Evolutionary conservation across 2,888 invertebrate genomes (phyloP), one percentile per base, ranked within the genome.

Genomic region (Folsomia candida): DNA sequence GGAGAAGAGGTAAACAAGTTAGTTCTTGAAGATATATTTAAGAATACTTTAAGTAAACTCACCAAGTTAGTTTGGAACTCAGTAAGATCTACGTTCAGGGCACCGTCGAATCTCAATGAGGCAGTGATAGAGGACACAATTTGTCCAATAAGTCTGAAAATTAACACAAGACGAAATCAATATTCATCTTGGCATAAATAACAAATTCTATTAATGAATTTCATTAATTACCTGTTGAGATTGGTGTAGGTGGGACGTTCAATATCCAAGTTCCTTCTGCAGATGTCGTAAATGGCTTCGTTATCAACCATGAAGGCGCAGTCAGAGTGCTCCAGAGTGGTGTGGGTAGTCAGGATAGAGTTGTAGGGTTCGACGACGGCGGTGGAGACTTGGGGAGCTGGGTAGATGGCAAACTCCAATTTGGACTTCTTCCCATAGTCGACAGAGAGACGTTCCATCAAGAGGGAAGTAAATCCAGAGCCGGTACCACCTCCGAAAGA

Each of bases 191-290:
- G 82, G 94, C 94, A 88, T 97, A 97, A 25, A 95, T 94, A 24
- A 97, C 97, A 79, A 96, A 89, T 82, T 94, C 95, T 82, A 96
- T 95, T 85, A 95, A 95, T 83, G 97, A 86, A 84, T 97, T 97
- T 65, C 85, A 97, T 96, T 81, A 97, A 87, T 81, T 97, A 87
- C 82, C 97, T 87, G 86, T 97, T 97, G 82, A 97, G 85, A 86
- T 97, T 97, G 82, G 94, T 94, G 88, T 97, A 97, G 25, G 95
- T 94, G 24, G 97, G 97, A 79, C 97, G 89, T 82, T 94, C 95
- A 82, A 96, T 95, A 85, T 95, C 95, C 83, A 97, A 86, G 84
- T 97, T 97, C 37, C 37, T 37, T 37, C 14, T 4, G 37, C 87
- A 87, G 74, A 87, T 86, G 76, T 87, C 86, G 79, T 87, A 86